Evolutionary conservation across 1,140 invertebrate genomes (phyloP), one percentile per base, ranked within the genome.

Genomic region (Octopus sinensis): DNA sequence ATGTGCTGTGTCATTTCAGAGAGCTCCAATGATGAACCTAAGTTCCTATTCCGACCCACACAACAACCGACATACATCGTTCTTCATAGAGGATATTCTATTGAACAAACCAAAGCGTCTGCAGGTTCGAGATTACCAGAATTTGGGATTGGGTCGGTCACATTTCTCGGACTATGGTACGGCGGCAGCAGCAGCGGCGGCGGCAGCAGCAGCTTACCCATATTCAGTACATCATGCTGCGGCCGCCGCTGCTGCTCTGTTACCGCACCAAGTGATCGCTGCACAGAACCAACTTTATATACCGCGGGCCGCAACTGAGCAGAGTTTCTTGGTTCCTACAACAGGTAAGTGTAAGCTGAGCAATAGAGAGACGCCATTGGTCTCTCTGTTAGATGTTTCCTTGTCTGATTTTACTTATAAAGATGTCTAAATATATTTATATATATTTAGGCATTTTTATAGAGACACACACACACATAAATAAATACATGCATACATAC

Each of bases 41-140:
- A 73, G 68, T 23, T 73, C 68, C 6, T 73, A 73, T 17, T 78
- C 84, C 4, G 81, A 84, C 54, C 62, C 62, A 10, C 54, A 79
- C 43, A 81, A 81, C 12, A 79, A 85, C 10, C 82, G 87, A 79
- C 81, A 85, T 71, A 87, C 85, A 12, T 94, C 95, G 13, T 95
- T 95, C 89, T 91, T 96, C 82, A 95, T 96, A 84, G 94, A 96
- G 85, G 95, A 96, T 85, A 96, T 96, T 80, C 90, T 96, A 4
- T 94, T 94, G 81, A 92, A 88, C 82, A 90, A 94, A 71, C 91
- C 91, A 13, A 91, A 91, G 86, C 87, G 85, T 79, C 80, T 84
- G 78, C 85, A 73, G 30, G 68, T 73, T n/a, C 68, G 68, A 73
- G 68, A 73, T 6, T 73, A 73, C 68, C 68, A 73, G 30, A 23